phyloP scores from a whole-genome alignment of 2,797 vertebrate genomes.

The Phrynocephalus guinanensis region DNA sequence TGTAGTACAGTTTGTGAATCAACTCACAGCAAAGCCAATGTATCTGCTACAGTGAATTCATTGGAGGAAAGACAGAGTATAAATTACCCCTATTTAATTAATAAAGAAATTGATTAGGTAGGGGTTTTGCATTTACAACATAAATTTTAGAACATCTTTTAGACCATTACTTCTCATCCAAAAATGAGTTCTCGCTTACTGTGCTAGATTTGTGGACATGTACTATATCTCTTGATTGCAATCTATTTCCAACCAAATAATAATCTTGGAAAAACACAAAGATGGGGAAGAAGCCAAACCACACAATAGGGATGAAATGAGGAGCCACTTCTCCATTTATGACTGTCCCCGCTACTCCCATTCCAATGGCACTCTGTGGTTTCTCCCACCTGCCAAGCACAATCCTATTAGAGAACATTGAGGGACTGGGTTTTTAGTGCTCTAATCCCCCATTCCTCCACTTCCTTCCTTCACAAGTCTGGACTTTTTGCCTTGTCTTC shows the following conservation, averaged over 20 bases:
- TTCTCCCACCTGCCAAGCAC: not conserved
- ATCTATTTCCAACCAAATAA: not conserved
- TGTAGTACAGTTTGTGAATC: too few relatives aligned
- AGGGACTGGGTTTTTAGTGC: rapidly evolving
- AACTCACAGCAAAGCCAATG: too few relatives aligned
- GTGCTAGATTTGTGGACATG: not conserved
- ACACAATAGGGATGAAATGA: not conserved
- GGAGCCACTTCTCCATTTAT: not conserved
- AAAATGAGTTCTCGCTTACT: not conserved
- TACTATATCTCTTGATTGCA: not conserved
- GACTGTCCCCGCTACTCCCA: not conserved
- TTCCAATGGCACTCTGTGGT: not conserved
- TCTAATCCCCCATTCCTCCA: not conserved
- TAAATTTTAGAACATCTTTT: too few relatives aligned
- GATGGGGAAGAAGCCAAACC: not conserved
- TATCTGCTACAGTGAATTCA: too few relatives aligned
- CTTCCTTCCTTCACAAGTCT: rapidly evolving
- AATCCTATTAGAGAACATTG: not conserved
- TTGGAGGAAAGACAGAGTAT: too few relatives aligned
- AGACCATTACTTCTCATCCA: not conserved
- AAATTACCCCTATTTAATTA: too few relatives aligned
- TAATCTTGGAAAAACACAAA: not conserved
- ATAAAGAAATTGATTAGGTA: too few relatives aligned
- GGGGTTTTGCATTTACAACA: too few relatives aligned
- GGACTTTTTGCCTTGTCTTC: constrained; percentile 5